phyloP scores from a whole-genome alignment of 2,797 vertebrate genomes.

The Microctenopoma lineatum region DNA sequence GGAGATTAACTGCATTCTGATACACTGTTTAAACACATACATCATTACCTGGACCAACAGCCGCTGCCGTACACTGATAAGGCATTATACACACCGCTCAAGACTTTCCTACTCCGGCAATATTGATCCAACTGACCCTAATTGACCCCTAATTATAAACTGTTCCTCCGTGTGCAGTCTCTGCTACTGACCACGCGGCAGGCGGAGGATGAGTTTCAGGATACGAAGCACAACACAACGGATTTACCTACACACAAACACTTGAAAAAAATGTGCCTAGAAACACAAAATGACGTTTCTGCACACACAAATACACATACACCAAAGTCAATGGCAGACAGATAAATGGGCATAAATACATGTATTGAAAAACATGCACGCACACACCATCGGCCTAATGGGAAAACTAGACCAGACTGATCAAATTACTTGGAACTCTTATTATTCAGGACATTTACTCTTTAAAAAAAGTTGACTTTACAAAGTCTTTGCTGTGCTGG shows the following conservation, averaged over 20 bases:
- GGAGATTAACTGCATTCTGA: constrained; percentile 70
- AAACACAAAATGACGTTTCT: constrained; percentile 9
- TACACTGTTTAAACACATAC: constrained; percentile 74
- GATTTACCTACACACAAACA: constrained; percentile 18
- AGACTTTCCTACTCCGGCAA: constrained; percentile 51
- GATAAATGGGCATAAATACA: constrained; percentile 29
- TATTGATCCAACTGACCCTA: constrained; percentile 76
- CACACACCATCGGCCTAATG: constrained; percentile 3
- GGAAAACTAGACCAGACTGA: constrained; percentile 34
- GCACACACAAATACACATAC: neutral
- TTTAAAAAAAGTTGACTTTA: constrained; percentile 69
- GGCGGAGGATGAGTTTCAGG: constrained; percentile 34
- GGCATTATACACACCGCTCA: constrained; percentile 52
- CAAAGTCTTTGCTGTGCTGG: constrained; percentile 64
- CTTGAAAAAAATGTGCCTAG: neutral
- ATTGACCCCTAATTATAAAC: constrained; percentile 74
- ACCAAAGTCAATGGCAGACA: constrained; percentile 4
- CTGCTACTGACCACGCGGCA: constrained; percentile 26
- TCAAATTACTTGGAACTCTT: constrained; percentile 63
- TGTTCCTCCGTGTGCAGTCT: constrained; percentile 25
- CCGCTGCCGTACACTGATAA: constrained; percentile 69
- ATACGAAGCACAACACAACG: constrained; percentile 6
- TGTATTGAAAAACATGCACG: constrained; percentile 9
- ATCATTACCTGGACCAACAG: constrained; percentile 75
- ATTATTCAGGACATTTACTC: constrained; percentile 57